Evolutionary conservation across 2,888 invertebrate genomes (phyloP), one percentile per base, ranked within the genome.

Genomic region (Acholoe squamosa): DNA sequence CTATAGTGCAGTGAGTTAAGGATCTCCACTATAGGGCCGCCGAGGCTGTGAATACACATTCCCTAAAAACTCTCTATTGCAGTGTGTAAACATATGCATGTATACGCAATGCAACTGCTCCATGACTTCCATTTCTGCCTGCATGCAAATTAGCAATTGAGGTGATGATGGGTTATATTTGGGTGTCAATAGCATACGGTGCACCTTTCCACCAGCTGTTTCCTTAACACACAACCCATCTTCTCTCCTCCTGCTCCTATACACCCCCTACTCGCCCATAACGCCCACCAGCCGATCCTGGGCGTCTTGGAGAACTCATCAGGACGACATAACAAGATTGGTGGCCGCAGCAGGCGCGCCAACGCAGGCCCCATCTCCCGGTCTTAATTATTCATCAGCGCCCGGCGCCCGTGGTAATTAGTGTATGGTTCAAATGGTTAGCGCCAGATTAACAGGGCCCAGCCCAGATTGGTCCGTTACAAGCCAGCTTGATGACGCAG

Each of bases 321-420:
- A 86, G 54, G 28, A 56, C 25, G 31, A 28, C 86, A 33, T 86
- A 86, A 86, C 86, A 86, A 86, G 86, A 86, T 86, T 86, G 54
- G 22, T 86, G 54, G 86, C 56, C 43, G 43, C 84, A 12, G 86
- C 52, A 52, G 25, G 56, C 86, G 54, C 19, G 54, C 25, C 86
- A 86, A 28, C 80, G 80, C 86, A n/a, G 22, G 86, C 28, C 86
- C 86, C 86, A 86, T 86, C 86, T 86, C 56, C 28, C 28, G n/a
- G 86, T 28, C 86, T 86, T 86, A 86, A 86, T 86, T 86, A 86
- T 86, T 86, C 86, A 86, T 86, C 86, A 86, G 86, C 33, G 86
- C 31, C 31, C 25, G 31, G 52, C 86, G 86, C 33, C 56, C n/a
- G 0, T 5, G 33, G 80, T 80, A 80, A 80, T 80, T 80, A 80